phyloP scores from a whole-genome alignment of 2,797 vertebrate genomes.

The Lagodon rhomboides region DNA sequence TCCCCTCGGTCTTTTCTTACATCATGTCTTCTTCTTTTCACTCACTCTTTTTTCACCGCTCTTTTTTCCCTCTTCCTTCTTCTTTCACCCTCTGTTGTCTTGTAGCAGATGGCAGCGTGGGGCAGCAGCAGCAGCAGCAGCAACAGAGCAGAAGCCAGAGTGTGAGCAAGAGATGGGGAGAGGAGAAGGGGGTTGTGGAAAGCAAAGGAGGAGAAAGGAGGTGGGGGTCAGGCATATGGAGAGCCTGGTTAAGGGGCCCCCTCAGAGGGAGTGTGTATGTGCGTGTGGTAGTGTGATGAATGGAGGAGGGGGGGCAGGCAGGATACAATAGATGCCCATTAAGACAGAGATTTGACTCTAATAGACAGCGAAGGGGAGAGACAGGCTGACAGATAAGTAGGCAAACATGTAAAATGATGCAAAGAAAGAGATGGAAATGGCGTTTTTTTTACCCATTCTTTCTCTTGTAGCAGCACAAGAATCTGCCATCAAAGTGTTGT shows the following conservation, averaged over 20 bases:
- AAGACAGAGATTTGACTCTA: conserved; percentile 87
- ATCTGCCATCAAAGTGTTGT: conserved; percentile 21
- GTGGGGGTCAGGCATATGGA: conserved; percentile 95
- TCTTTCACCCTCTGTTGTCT: conserved; percentile 87
- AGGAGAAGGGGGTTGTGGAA: conserved; percentile 93
- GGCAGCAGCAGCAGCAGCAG: conserved; percentile 77
- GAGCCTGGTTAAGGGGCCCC: conserved; percentile 99
- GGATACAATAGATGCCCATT: conserved; percentile 88
- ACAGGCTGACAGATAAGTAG: conserved; percentile 69
- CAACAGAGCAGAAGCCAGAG: conserved; percentile 93
- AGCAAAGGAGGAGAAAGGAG: conserved; percentile 91
- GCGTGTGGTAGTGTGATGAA: conserved; percentile 78
- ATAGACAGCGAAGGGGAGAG: conserved; percentile 77
- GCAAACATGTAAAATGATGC: conserved; percentile 61
- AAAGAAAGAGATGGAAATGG: conserved; percentile 60
- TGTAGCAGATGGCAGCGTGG: conserved; percentile 96
- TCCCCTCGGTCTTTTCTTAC: conserved; percentile 63
- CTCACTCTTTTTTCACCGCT: conserved; percentile 76
- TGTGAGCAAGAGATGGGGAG: conserved; percentile 87
- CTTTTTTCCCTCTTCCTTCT: conserved; percentile 77
- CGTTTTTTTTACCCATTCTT: conserved; percentile 30
- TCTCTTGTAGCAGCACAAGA: conserved; percentile 21
- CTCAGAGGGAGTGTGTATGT: conserved; percentile 84
- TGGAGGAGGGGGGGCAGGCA: conserved; percentile 74
- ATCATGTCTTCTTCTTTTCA: conserved; percentile 65